A percentile compares a stretch with the other conserved stretches of the same genome.
These are phyloP conservation scores for Podarcis lilfordi DNA, from an alignment of 2,797 vertebrate genomes.

Conservation along the genomic window DNA sequence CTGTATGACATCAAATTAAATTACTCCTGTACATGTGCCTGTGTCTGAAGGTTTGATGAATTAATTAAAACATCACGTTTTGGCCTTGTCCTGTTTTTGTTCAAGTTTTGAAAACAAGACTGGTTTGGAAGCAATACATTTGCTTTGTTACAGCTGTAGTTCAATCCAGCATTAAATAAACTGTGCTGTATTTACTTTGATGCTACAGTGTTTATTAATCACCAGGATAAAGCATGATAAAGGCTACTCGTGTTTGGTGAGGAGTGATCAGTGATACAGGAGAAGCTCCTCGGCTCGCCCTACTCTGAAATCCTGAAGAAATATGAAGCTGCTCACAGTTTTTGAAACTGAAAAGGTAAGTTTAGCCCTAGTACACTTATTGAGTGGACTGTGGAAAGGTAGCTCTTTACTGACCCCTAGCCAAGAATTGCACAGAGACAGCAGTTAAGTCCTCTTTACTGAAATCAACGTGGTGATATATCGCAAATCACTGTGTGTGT, in stretches of 20 bases:
- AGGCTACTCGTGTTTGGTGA: neutral
- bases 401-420: neutral
- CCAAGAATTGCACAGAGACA: neutral
- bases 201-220: constrained; percentile 40
- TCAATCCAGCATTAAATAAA: constrained; percentile 71
- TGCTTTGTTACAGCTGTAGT: constrained; percentile 57
- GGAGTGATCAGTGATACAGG: neutral
- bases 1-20: constrained; percentile 20
- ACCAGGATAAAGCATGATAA: neutral
- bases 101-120: constrained; percentile 63
- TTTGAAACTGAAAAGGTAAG: constrained; percentile 31
- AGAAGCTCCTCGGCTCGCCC: constrained; percentile 8
- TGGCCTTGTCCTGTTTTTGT: constrained; percentile 63
- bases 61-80: constrained; percentile 56
- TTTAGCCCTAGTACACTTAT: neutral
- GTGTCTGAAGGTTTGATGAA: constrained; percentile 53
- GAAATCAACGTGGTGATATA: neutral
- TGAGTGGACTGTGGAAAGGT: neutral
- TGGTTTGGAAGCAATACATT: constrained; percentile 67
- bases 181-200: constrained; percentile 53
- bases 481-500: too few species aligned
- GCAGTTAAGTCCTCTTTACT: neutral
- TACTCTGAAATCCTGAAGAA: neutral
- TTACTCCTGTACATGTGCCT: constrained; percentile 49
- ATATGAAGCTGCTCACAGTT: neutral